These are phyloP conservation scores for Phaedon cochleariae DNA, from an alignment of 2,888 invertebrate genomes.

Conservation along the genomic window DNA sequence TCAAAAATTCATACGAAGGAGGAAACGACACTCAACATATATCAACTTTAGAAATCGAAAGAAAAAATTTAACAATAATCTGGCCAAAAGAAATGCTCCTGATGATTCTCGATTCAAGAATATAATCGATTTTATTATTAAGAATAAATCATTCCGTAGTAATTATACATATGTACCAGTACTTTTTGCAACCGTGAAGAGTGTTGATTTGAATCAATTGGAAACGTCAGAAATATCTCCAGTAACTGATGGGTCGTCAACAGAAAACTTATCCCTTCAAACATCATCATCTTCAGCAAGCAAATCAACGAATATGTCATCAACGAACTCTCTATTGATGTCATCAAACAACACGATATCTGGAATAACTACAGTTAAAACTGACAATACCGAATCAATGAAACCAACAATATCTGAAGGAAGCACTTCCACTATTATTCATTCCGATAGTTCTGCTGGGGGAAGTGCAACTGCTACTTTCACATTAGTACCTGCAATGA, in stretches of 20 bases:
- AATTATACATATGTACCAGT: slow-evolving; percentile 42
- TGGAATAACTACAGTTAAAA: neutral
- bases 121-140: slow-evolving; percentile 39
- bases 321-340: no score
- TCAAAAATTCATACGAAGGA: slow-evolving; percentile 31
- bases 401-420: no score
- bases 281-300: neutral
- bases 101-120: slow-evolving; percentile 28
- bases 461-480: neutral
- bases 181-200: slow-evolving; percentile 38
- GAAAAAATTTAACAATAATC: slow-evolving; percentile 27
- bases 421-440: neutral
- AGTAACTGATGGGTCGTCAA: neutral
- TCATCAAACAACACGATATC: no score
- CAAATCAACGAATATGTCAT: no score
- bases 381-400: no score
- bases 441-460: neutral
- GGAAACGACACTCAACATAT: slow-evolving; percentile 38
- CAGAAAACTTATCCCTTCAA: neutral
- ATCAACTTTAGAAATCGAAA: slow-evolving; percentile 30
- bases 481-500: neutral
- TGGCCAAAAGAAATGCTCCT: slow-evolving; percentile 22
- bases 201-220: neutral
- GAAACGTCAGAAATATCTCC: neutral
- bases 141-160: slow-evolving; percentile 40